A percentile compares a stretch with the other conserved stretches of the same genome.
These are phyloP conservation scores for Lithophane socia DNA, from an alignment of 2,888 invertebrate species.

Conservation along the genomic window DNA sequence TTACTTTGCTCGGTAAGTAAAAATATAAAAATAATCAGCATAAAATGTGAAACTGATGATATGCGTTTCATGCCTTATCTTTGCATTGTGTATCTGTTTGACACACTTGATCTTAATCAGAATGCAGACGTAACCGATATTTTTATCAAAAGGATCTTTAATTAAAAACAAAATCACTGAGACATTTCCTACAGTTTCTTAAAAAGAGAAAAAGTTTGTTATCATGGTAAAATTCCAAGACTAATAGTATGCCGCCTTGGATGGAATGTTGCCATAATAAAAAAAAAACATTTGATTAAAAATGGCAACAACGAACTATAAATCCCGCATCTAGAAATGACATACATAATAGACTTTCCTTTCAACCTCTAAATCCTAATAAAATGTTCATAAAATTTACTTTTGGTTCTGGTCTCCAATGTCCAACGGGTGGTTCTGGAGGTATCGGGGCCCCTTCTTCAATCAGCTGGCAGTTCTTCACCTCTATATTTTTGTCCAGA, in stretches of 20 bases:
- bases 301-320: neutral
- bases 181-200: neutral
- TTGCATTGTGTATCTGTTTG: neutral
- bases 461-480: constrained; percentile 93
- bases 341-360: neutral
- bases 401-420: constrained; percentile 95
- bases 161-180: neutral
- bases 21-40: neutral
- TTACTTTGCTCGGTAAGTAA: neutral
- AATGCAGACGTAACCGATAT: neutral
- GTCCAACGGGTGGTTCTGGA: constrained; percentile 97
- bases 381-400: constrained; percentile 74
- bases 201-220: neutral
- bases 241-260: too few relatives aligned
- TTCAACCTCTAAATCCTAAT: neutral
- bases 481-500: constrained; percentile 90
- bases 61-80: constrained; percentile 9
- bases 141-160: neutral
- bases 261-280: neutral
- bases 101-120: constrained; percentile 1
- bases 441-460: constrained; percentile 98
- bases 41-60: constrained; percentile 1
- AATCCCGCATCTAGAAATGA: neutral
- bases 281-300: too few relatives aligned
- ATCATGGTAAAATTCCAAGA: neutral